Base-by-base conservation (phyloP, 2,113 vertebrate species). In the Corythornis cristatus region DNA sequence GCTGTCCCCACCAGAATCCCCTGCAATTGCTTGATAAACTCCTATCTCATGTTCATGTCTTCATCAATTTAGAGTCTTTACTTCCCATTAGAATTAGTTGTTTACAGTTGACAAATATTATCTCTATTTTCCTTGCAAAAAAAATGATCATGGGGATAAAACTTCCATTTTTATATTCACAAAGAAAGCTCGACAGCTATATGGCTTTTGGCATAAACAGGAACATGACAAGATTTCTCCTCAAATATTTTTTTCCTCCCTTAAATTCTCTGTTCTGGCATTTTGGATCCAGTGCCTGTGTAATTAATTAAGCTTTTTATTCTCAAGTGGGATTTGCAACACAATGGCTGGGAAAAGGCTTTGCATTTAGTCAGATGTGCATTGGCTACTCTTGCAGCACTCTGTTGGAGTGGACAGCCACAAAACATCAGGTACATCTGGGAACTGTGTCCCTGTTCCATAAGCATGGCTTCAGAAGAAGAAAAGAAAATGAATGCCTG, bases 231-330 rank as follows among this genome's bases (percentile, higher is more conserved):
- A 92, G 78, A 74, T 87, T 94, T 94, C 90, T 89, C 93, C 94
- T 93, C 62, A 89, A 97, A 88, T 93, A 71, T 83, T 95, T 94
- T 95, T 94, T 81, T 93, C 65, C 74, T 88, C 76, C 35, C 61
- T 83, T 68, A 74, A 90, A 91, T 78, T 86, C 80, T 96, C 86
- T 79, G 45, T 93, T 96, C 88, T 95, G 64, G 70, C 73, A 86
- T 92, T 96, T 90, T 94, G 86, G 92, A 93, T 80, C 70, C 76
- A 42, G 9, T 57, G 72, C 62, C 64, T 2, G 9, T 35, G 37
- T 83, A 95, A 96, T 95, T 95, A 96, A 96, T 95, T 95, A 88
- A 93, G 88, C 61, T 89, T 89, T 94, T 90, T 85, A 92, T 88
- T 95, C 84, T 91, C 94, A 68, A 64, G 66, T 57, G 31, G 22